Conservation (phyloP, 35 echinoderm and acorn worm species). For the Apostichopus japonicus region DNA sequence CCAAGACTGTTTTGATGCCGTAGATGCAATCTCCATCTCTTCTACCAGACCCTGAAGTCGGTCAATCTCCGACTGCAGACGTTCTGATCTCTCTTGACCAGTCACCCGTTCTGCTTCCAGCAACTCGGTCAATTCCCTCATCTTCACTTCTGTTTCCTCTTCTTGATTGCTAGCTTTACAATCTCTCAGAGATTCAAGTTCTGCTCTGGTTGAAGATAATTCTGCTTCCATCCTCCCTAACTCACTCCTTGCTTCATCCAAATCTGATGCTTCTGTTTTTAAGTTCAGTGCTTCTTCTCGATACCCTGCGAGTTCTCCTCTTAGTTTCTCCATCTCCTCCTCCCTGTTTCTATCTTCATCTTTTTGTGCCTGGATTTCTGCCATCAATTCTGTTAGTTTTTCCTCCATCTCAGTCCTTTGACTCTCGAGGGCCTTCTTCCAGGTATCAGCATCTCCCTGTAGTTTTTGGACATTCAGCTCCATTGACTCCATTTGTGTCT, state of each 20-base stretch:
- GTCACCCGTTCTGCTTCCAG: neutral
- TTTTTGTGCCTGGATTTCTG: neutral
- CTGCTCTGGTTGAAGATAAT: neutral
- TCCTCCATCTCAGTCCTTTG: neutral
- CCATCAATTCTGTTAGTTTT: neutral
- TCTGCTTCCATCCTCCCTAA: neutral
- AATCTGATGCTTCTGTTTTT: neutral
- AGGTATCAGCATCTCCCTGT: neutral
- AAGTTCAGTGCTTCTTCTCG: neutral
- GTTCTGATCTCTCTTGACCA: neutral
- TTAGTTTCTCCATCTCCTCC: neutral
- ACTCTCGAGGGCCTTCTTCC: neutral
- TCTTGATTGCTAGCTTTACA: neutral
- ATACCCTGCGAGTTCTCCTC: neutral
- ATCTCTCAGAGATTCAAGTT: neutral
- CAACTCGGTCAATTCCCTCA: neutral
- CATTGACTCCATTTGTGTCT: neutral
- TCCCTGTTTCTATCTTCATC: neutral
- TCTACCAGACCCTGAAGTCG: neutral
- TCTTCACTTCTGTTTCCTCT: neutral
- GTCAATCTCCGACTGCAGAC: neutral
- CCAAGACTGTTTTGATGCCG: neutral
- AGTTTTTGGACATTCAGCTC: neutral
- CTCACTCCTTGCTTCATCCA: neutral
- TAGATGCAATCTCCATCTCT: neutral